Evolutionary conservation across 23 tunicate species (phyloP), one percentile per base, ranked within the genome.

Genomic region (Trididemnum clinides): DNA sequence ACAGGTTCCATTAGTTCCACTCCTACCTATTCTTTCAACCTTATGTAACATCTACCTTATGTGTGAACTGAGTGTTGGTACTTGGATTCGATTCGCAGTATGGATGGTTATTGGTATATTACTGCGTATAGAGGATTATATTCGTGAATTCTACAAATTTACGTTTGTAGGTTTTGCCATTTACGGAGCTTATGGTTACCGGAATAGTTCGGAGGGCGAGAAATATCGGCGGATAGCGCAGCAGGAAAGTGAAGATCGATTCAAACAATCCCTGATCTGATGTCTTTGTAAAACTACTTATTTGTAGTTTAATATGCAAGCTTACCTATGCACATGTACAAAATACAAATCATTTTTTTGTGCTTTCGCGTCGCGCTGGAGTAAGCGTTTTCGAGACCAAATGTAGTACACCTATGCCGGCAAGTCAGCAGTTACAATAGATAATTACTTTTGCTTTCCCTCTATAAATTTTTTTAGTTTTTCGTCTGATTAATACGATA

Each of bases 51-150:
- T 93, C 63, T 93, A 88, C 35, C 87, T 93, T 4, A 93, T 93
- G 98, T 93, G 98, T 77, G 90, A 88, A 59, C 70, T 93, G 51
- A 88, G 89, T 63, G 1, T 37, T 33, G 85, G 79, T 37, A 93
- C 98, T 33, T 93, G 98, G 98, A 69, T 93, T 28, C 79, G 93
- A 63, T 93, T 93, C 65, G 73, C 90, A 26, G 89, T 88, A 20
- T 93, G 98, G 98, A 88, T 88, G 90, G 83, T 71, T 22, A 72
- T 93, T 21, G 98, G 98, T 93, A 29, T 36, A 57, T 37, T 7
- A n/a, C n/a, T n/a, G n/a, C n/a, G n/a, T n/a, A n/a, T n/a, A n/a
- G n/a, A n/a, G n/a, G n/a, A n/a, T n/a, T n/a, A n/a, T n/a, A n/a
- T n/a, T n/a, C n/a, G n/a, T n/a, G n/a, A n/a, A n/a, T n/a, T n/a